phyloP scores from a whole-genome alignment of 2,113 vertebrate genomes.

The Aegotheles bennettii region DNA sequence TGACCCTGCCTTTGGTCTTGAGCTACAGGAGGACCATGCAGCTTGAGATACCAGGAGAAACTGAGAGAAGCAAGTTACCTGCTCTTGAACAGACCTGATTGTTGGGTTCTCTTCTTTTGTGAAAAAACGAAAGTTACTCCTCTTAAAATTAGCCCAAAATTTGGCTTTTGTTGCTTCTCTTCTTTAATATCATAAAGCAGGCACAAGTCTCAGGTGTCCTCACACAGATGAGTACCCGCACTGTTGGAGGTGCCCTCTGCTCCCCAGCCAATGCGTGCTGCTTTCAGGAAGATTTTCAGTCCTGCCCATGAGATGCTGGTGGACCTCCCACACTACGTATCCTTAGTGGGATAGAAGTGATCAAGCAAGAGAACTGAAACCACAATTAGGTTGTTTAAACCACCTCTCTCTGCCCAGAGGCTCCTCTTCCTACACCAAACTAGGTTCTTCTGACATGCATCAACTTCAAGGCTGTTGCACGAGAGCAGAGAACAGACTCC shows the following conservation, averaged over 20 bases:
- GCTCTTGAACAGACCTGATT: background rate
- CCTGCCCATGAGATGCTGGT: background rate
- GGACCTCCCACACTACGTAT: background rate
- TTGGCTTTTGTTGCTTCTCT: background rate
- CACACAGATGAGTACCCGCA: fast-evolving
- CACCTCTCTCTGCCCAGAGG: background rate
- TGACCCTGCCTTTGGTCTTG: background rate
- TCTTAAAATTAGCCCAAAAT: background rate
- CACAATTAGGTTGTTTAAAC: background rate
- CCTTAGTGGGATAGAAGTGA: background rate
- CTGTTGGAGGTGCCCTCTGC: fast-evolving
- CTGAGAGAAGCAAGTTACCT: fast-evolving
- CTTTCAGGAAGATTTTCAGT: background rate
- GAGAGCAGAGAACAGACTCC: background rate
- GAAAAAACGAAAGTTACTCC: background rate
- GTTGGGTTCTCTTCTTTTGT: background rate
- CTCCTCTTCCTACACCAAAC: background rate
- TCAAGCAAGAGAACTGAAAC: background rate
- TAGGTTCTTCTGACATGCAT: background rate
- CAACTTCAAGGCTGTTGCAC: background rate
- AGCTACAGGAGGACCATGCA: background rate
- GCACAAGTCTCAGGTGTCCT: background rate
- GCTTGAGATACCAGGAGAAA: background rate
- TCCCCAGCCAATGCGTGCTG: background rate
- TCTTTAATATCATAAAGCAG: background rate